Conservation (phyloP, 2,113 vertebrate species). For the Argyrosomus japonicus region DNA sequence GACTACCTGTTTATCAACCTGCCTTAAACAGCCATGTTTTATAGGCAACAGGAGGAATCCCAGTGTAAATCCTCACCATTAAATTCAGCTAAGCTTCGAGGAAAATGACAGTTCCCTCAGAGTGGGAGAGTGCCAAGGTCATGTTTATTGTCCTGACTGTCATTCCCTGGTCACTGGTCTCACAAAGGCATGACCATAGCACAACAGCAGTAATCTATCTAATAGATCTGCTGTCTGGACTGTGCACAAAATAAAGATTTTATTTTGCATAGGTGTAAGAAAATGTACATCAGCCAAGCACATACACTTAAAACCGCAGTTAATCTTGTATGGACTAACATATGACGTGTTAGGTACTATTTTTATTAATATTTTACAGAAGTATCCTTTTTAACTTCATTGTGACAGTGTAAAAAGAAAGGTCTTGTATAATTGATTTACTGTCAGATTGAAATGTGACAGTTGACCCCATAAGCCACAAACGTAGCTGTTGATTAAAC, state of each 20-base stretch:
- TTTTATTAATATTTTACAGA: no score
- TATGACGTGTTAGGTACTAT: background rate
- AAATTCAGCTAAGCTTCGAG: conserved; percentile 33
- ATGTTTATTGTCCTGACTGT: conserved; percentile 71
- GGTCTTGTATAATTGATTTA: background rate
- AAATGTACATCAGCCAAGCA: background rate
- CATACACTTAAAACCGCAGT: background rate
- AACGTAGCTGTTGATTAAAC: conserved; percentile 43
- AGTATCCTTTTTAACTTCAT: background rate
- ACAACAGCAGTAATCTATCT: conserved; percentile 72
- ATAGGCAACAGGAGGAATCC: conserved; percentile 11
- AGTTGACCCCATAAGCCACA: conserved; percentile 37
- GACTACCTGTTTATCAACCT: background rate
- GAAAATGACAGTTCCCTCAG: conserved; percentile 51
- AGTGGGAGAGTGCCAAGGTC: conserved; percentile 68
- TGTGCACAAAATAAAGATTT: conserved; percentile 17
- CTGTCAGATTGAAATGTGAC: conserved; percentile 20
- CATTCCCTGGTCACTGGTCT: conserved; percentile 58
- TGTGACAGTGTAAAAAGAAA: background rate
- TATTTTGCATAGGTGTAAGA: background rate
- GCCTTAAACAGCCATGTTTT: conserved; percentile 14
- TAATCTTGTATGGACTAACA: background rate
- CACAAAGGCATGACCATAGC: conserved; percentile 47
- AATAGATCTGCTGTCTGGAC: conserved; percentile 49
- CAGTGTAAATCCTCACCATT: conserved; percentile 42